Base-by-base conservation (phyloP, 2,113 vertebrate genomes). In the Numenius arquata region DNA sequence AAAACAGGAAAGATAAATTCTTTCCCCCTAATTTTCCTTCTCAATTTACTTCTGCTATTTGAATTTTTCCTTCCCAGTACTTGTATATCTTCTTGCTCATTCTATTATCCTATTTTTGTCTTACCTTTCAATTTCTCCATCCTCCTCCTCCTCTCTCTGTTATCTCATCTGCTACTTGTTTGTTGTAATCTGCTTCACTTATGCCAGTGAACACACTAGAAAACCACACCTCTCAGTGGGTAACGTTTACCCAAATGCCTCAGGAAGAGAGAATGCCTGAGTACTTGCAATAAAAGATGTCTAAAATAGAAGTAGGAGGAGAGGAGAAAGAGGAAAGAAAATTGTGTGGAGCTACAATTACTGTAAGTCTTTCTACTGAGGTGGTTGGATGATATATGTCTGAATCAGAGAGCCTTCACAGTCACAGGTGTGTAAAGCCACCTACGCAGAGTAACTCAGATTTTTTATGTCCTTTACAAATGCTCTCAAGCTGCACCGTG, bases 381-480 rank as follows among this genome's bases (percentile, higher is more conserved):
- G 59, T 18, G 30, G 43, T 67, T 92, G 27, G 66, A 47, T 90
- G 93, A 95, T 82, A 73, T 40, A 93, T 67, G 48, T 58, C 75
- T 94, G 91, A 96, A 84, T 86, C 85, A 90, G 56, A 84, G 45
- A 81, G 59, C 55, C 77, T 91, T 52, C 83, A 50, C 72, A 79
- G 82, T 75, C 83, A 94, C 88, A 97, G 96, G 89, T 96, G 88
- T 88, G 79, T 71, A 94, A 89, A 92, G 92, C 93, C 80, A 91
- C 91, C 93, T 66, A 88, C 76, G 1, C 63, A 71, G 52, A 96
- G 47, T 56, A 96, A 75, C 85, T 88, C 12, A 19, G 55, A 87
- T 93, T 86, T 90, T 96, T 96, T 74, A 94, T 84, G 84, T 92
- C 90, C 75, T 92, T 96, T 93, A 96, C 80, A 95, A 94, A 94